Base-by-base conservation (phyloP, 2,888 invertebrate species). In the Pimpla rufipes region DNA sequence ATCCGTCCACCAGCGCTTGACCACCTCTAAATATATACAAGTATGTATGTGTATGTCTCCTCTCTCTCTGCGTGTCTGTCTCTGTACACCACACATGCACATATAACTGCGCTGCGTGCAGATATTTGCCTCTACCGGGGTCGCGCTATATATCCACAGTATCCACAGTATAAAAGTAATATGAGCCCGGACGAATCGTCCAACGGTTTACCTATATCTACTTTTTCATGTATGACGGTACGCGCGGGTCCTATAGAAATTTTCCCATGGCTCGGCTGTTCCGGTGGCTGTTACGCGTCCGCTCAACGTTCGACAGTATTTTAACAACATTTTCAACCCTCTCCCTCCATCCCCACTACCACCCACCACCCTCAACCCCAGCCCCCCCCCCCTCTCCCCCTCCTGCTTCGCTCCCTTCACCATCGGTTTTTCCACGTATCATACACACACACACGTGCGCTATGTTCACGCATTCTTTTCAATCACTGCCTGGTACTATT, bases 131-230 rank as follows among this genome's bases (percentile, higher is more conserved):
- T 16, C 37, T 40, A 3, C 37, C 16, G 62, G 52, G 35, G 13
- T 37, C 8, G 40, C 35, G 13, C 23, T 52, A 57, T 50, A 50
- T 55, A 55, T 73, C 8, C 47, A 45, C 29, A 75, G 40, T 73
- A 42, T 70, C 16, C 11, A 40, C 57, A 18, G 64, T 59, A 68
- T 79, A 79, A 67, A 68, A 76, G 80, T 77, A 80, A 77, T 83
- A 74, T 47, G 64, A 80, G 64, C 64, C 68, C 77, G 77, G 13
- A 68, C 83, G 68, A 80, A 77, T 83, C 77, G 62, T 18, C 64
- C 55, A 83, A 77, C 68, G 70, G 67, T 83, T 79, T 80, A 83
- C 68, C 50, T 62, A 55, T 52, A 57, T 57, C 18, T 52, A 45
- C 52, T 71, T 52, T 42, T 78, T 42, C 16, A 37, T 68, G 23